These are phyloP conservation scores for Stramonita haemastoma DNA, from an alignment of 2,888 invertebrate species.

Conservation along the genomic window DNA sequence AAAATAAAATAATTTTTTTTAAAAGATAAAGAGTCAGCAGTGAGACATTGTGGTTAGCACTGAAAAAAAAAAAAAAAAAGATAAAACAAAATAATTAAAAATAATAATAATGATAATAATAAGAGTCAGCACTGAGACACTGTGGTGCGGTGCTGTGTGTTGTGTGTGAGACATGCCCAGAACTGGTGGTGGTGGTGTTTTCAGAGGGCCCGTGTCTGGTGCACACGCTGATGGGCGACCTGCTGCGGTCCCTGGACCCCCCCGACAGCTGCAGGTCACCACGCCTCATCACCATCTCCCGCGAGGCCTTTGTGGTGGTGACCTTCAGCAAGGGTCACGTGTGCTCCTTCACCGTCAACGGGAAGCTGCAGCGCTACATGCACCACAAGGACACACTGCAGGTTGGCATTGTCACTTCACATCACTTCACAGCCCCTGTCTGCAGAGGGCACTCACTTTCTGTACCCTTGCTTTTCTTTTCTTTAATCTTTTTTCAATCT, in stretches of 20 bases:
- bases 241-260: conserved; percentile 92
- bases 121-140: no score
- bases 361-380: conserved; percentile 91
- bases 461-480: no score
- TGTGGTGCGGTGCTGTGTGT: no score
- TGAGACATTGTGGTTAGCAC: no score
- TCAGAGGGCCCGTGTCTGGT: conserved; percentile 96
- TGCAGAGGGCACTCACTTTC: no score
- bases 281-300: conserved; percentile 93
- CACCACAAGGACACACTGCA: conserved; percentile 96
- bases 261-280: conserved; percentile 84
- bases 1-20: no score
- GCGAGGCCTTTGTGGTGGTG: conserved; percentile 96
- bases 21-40: no score
- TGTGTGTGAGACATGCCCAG: not conserved
- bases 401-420: conserved; percentile 79
- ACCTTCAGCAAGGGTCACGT: conserved; percentile 94
- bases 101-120: no score
- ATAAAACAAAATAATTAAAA: no score
- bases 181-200: not conserved
- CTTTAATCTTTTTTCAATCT: no score
- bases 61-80: no score
- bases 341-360: conserved; percentile 96
- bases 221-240: conserved; percentile 98
- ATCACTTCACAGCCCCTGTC: not conserved